Evolutionary conservation across 2,113 vertebrate genomes (phyloP).

Genomic region (Spermophilus dauricus): DNA sequence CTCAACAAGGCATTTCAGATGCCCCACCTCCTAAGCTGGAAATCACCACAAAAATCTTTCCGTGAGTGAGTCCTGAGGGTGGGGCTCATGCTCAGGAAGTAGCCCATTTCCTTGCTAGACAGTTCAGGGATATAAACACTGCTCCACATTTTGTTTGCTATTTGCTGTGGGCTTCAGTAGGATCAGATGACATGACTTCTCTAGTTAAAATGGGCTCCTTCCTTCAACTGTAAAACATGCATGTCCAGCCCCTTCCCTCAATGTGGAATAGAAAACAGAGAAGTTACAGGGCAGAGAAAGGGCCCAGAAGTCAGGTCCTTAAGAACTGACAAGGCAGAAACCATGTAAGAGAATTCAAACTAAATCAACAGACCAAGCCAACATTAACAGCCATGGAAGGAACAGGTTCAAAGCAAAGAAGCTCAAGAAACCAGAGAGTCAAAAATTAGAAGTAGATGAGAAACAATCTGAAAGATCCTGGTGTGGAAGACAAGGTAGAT

Average conservation of each 20-base stretch:
- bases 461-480: not conserved
- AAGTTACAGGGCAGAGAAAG: not conserved
- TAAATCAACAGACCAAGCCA: not conserved
- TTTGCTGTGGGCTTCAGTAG: not conserved
- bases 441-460: not conserved
- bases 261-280: not conserved
- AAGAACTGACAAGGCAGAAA: slow-evolving; percentile 19
- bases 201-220: not conserved
- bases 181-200: not conserved
- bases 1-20: not conserved
- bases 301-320: not conserved
- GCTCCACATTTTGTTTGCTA: not conserved
- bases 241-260: not conserved
- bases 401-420: not conserved
- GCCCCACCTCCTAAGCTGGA: not conserved
- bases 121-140: not conserved
- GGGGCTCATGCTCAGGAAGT: not conserved
- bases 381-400: not conserved
- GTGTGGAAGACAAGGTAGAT: not conserved
- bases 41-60: not conserved
- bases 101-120: not conserved
- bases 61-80: not conserved
- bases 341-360: not conserved
- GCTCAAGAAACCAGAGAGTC: not conserved
- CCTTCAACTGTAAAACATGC: not conserved